phyloP scores from a whole-genome alignment of 2,113 vertebrate genomes.

The Pantherophis guttatus region DNA sequence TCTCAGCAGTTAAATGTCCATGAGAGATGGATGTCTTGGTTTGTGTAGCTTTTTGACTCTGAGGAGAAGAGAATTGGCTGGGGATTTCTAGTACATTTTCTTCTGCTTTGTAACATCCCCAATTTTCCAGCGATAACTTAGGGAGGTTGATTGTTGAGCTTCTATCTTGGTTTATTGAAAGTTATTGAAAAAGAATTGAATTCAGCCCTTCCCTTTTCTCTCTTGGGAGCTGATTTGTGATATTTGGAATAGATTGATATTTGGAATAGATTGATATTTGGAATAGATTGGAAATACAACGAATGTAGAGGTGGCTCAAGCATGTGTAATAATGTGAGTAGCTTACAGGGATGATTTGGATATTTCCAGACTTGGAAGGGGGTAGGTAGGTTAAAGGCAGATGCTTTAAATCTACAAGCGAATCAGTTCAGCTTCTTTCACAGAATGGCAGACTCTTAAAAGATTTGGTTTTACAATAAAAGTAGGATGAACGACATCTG shows the following conservation, averaged over 20 bases:
- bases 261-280: not conserved
- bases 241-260: not conserved
- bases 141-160: not conserved
- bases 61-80: not conserved
- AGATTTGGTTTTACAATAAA: not conserved
- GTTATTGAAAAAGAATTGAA: not conserved
- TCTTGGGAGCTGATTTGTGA: not conserved
- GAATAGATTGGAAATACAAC: not conserved
- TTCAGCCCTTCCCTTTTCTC: not conserved
- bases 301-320: not conserved
- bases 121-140: not conserved
- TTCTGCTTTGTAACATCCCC: not conserved
- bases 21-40: not conserved
- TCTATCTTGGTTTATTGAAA: not conserved
- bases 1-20: not conserved
- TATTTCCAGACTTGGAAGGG: not conserved
- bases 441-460: not conserved
- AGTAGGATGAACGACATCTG: not conserved
- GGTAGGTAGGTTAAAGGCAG: not conserved
- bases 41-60: not conserved
- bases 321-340: not conserved
- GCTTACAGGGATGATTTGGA: not conserved
- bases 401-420: not conserved
- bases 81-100: not conserved
- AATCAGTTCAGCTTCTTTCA: not conserved